Evolutionary conservation across 2,888 invertebrate genomes (phyloP).

Genomic region (Cataglyphis albicans): DNA sequence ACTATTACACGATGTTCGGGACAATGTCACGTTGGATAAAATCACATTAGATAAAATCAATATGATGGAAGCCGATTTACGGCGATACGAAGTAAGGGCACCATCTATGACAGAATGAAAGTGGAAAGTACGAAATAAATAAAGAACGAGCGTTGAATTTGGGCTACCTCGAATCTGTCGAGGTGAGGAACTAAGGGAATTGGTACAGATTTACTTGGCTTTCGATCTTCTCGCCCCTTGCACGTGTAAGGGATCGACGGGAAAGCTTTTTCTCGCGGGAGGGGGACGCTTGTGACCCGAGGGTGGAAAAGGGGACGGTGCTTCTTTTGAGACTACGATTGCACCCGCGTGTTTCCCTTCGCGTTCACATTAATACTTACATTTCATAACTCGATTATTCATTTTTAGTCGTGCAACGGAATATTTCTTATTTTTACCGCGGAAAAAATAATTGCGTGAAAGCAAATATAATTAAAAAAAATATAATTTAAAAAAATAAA

Average conservation of each 20-base stretch:
- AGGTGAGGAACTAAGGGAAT: slow-evolving; percentile 67
- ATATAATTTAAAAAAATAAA: background rate
- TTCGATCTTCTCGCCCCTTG: slow-evolving; percentile 51
- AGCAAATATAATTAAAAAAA: background rate
- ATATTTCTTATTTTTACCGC: too few species aligned
- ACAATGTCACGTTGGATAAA: slow-evolving; percentile 34
- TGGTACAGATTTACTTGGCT: slow-evolving; percentile 77
- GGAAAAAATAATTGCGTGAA: background rate
- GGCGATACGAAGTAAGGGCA: slow-evolving; percentile 60
- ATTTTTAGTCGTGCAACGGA: background rate
- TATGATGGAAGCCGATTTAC: slow-evolving; percentile 60
- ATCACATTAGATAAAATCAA: background rate
- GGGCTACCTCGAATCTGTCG: slow-evolving; percentile 51
- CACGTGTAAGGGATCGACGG: slow-evolving; percentile 51
- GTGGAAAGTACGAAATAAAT: slow-evolving; percentile 61
- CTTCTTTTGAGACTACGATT: slow-evolving; percentile 59
- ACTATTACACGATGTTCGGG: slow-evolving; percentile 21
- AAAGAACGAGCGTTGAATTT: slow-evolving; percentile 66
- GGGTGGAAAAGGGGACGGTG: slow-evolving; percentile 52
- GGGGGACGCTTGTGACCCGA: slow-evolving; percentile 18
- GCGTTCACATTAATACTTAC: background rate
- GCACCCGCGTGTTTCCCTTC: slow-evolving; percentile 11
- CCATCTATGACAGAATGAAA: slow-evolving; percentile 7
- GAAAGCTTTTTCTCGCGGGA: slow-evolving; percentile 30
- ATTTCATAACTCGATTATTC: slow-evolving; percentile 20